Base-by-base conservation (phyloP, 2,113 vertebrate genomes). In the Caranx ignobilis region DNA sequence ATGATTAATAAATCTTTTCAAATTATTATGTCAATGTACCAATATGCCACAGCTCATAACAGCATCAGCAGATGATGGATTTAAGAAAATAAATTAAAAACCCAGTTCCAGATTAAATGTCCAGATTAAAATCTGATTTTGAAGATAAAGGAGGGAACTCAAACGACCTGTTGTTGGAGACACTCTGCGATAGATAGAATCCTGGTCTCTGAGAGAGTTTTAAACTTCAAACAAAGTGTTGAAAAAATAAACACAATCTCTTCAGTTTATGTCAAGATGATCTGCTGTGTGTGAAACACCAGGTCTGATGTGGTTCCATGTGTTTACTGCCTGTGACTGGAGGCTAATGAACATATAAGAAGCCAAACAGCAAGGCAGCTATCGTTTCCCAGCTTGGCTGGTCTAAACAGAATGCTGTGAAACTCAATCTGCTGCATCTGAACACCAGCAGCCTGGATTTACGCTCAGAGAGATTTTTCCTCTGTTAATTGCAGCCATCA, bases 331-430 rank as follows among this genome's bases (percentile, higher is more conserved):
- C 76, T 35, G 16, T 15, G 64, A 81, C 57, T 18, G 21, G 39
- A 77, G 31, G 71, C 64, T 70, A 48, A 75, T 57, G 60, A 71
- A 68, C 8, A 56, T 66, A 73, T 10, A 71, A 35, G 3, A 18
- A 48, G 37, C 31, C 11, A 45, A 80, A 63, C 39, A 0, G 50
- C 1, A 13, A 8, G 19, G 47, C 16, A 3, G 65, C 39, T 37
- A 54, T 82, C 16, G 16, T 48, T 69, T 86, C 74, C 70, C 70
- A 86, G 79, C 79, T 71, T 78, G 64, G 56, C 47, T 62, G 6
- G 62, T 45, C 15, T 77, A 74, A 75, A 83, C 80, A 85, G 21
- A 32, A 31, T 7, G 55, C 35, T 16, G 77, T 41, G 26, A 77
- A 72, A 68, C 56, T 78, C 56, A 54, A 34, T 70, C 65, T 26